These are phyloP conservation scores for Garra rufa DNA, from an alignment of 2,113 vertebrate genomes.

Conservation along the genomic window DNA sequence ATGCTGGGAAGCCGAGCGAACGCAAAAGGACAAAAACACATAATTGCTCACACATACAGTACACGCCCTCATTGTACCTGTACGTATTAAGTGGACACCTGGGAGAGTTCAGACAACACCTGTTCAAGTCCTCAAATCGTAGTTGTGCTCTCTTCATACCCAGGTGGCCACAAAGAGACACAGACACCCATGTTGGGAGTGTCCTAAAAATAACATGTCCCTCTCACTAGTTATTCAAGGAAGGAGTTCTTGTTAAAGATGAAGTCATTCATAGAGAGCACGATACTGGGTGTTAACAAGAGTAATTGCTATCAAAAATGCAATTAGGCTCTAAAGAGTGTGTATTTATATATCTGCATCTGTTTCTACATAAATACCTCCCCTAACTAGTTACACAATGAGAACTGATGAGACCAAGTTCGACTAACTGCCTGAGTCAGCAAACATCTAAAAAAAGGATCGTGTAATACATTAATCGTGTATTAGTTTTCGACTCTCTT, in stretches of 20 bases:
- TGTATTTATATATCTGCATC: constrained; percentile 16
- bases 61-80: constrained; percentile 21
- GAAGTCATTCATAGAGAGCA: background rate
- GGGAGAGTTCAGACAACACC: constrained; percentile 50
- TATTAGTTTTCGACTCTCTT: constrained; percentile 22
- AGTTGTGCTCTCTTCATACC: constrained; percentile 9
- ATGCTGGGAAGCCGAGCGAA: background rate
- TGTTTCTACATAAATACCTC: constrained; percentile 1
- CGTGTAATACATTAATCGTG: constrained; percentile 26
- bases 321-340: background rate
- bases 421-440: constrained; percentile 12
- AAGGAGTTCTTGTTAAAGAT: background rate
- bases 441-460: constrained; percentile 15
- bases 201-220: constrained; percentile 27
- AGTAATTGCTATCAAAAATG: constrained; percentile 1
- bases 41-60: constrained; percentile 12
- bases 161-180: constrained; percentile 49
- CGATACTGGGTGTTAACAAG: background rate
- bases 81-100: constrained; percentile 47
- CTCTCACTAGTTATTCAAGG: constrained; percentile 26
- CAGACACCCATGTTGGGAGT: constrained; percentile 21
- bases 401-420: constrained; percentile 9
- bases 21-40: background rate
- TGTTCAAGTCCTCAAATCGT: constrained; percentile 47
- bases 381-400: background rate